phyloP scores from a whole-genome alignment of 30 jellyfish, hydroid and myxozoan species.

The Mastigias papua region DNA sequence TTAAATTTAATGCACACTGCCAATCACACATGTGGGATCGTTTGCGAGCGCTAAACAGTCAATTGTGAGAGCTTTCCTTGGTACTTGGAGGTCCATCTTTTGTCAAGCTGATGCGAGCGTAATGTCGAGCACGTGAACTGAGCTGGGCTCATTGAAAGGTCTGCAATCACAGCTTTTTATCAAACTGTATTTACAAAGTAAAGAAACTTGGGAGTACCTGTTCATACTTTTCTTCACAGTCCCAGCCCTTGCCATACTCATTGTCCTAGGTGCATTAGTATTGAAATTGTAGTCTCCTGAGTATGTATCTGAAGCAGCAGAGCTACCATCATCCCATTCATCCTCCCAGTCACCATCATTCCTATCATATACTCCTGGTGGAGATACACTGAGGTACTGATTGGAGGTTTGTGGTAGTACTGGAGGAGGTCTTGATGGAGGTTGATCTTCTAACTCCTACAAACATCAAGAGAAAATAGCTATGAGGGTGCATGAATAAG shows the following conservation, averaged over 20 bases:
- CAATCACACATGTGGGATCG: too few species aligned
- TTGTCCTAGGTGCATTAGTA: constrained; percentile 62
- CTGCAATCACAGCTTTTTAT: too few species aligned
- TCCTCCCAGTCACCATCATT: constrained; percentile 86
- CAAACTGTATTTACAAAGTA: too few species aligned
- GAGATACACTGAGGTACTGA: constrained; percentile 70
- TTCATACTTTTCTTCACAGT: constrained; percentile 95
- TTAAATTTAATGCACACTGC: too few species aligned
- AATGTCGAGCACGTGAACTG: too few species aligned
- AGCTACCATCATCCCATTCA: constrained; percentile 91
- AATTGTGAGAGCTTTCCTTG: too few species aligned
- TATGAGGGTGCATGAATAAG: neutral
- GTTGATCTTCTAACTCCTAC: constrained; percentile 76
- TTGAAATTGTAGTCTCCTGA: constrained; percentile 86
- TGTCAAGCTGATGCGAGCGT: too few species aligned
- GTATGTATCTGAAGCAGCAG: constrained; percentile 86
- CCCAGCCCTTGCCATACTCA: constrained; percentile 92
- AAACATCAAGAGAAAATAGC: neutral
- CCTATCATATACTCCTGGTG: constrained; percentile 70
- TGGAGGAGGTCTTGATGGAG: constrained; percentile 91
- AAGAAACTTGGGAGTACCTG: constrained; percentile 59
- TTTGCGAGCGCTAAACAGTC: too few species aligned
- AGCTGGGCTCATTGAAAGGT: too few species aligned
- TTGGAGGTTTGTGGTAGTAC: constrained; percentile 45
- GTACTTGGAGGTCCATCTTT: too few species aligned